phyloP scores from a whole-genome alignment of 2,797 vertebrate species.

The Rhinoraja longicauda region DNA sequence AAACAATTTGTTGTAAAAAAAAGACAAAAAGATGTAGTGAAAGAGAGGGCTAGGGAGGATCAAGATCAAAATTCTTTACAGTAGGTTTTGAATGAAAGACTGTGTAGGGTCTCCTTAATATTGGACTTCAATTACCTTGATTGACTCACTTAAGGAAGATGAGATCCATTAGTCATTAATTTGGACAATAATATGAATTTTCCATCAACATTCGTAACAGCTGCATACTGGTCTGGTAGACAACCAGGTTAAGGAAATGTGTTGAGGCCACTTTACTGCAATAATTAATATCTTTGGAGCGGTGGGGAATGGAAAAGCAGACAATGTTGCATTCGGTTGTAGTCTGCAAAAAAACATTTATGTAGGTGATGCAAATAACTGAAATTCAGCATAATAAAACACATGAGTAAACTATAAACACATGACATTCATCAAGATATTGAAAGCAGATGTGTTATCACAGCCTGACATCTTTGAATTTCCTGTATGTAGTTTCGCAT shows the following conservation, averaged over 20 bases:
- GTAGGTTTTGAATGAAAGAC: background rate
- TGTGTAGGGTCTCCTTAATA: background rate
- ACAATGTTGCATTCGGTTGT: background rate
- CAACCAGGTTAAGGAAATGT: background rate
- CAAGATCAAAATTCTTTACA: background rate
- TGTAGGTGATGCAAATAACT: background rate
- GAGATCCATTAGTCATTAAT: background rate
- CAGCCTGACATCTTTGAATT: background rate
- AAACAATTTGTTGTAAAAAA: background rate
- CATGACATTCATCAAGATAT: conserved; percentile 20
- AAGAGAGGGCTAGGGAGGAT: background rate
- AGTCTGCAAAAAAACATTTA: background rate
- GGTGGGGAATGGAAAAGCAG: background rate
- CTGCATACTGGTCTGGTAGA: background rate
- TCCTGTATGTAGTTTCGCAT: conserved; percentile 6
- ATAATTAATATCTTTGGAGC: background rate
- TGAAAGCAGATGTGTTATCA: conserved; percentile 4
- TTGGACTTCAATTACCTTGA: background rate
- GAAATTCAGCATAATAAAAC: background rate
- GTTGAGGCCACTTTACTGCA: background rate
- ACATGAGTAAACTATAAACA: conserved; percentile 1
- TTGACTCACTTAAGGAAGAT: background rate
- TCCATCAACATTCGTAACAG: background rate
- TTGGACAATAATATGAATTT: background rate
- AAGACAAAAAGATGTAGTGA: background rate